Percentiles rank a stretch among this genome's conserved stretches.
These are phyloP conservation scores for Oeneis ivallda DNA, from an alignment of 2,888 invertebrate species.

Conservation along the genomic window DNA sequence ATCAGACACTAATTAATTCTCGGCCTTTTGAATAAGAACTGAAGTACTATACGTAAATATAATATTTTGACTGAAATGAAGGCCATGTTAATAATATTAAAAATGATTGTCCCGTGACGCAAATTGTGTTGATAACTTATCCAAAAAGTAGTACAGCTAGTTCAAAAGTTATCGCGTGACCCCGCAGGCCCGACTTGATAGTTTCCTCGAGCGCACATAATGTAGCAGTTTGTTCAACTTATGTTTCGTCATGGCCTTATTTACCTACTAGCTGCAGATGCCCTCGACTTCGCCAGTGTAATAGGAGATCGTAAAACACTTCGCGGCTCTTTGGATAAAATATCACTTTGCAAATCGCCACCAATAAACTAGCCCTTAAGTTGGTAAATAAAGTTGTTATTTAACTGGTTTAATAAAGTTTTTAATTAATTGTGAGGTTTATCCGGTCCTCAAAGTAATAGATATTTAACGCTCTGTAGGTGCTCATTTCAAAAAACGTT, in stretches of 20 bases:
- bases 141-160: slow-evolving; percentile 71
- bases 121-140: slow-evolving; percentile 66
- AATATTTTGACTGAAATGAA: slow-evolving; percentile 14
- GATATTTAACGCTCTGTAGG: no score
- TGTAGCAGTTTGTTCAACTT: slow-evolving; percentile 75
- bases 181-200: slow-evolving; percentile 55
- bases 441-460: no score
- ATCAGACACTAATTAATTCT: slow-evolving; percentile 1
- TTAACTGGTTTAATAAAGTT: no score
- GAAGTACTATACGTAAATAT: background rate
- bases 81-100: slow-evolving; percentile 37
- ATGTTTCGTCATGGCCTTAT: slow-evolving; percentile 63
- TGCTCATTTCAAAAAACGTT: no score
- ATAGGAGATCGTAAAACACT: slow-evolving; percentile 14
- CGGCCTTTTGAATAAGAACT: no score
- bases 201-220: slow-evolving; percentile 55
- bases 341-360: background rate
- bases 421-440: no score
- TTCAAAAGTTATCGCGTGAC: slow-evolving; percentile 68
- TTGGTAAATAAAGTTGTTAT: no score
- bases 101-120: slow-evolving; percentile 65
- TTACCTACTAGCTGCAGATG: slow-evolving; percentile 55
- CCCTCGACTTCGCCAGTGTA: slow-evolving; percentile 16
- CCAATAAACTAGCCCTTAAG: background rate
- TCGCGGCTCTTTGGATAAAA: slow-evolving; percentile 1